Evolutionary conservation across 64 coral and sea anemone genomes (phyloP).

Genomic region (Montipora sp.): DNA sequence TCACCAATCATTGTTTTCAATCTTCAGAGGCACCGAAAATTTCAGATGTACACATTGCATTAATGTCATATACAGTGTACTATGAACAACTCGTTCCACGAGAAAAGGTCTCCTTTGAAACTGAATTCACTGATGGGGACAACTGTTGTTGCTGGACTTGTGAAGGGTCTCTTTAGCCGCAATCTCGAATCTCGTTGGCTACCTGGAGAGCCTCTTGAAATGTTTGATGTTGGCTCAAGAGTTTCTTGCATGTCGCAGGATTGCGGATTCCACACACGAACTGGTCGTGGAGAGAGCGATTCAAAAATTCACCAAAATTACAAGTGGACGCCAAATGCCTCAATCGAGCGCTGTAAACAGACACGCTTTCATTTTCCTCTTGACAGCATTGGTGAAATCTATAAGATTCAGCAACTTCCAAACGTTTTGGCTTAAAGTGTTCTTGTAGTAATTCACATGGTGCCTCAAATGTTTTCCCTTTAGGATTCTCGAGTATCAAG

Average conservation of each 20-base stretch:
- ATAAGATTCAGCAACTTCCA: conserved; percentile 79
- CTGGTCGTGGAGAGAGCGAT: not conserved
- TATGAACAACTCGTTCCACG: no score
- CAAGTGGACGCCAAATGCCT: conserved; percentile 39
- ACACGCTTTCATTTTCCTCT: conserved; percentile 41
- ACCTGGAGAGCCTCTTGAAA: conserved; percentile 54
- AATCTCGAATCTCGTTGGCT: conserved; percentile 65
- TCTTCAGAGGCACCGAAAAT: no score
- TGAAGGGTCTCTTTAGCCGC: conserved; percentile 46
- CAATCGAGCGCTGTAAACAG: not conserved
- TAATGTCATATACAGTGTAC: no score
- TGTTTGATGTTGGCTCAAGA: conserved; percentile 50
- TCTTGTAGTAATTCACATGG: conserved; percentile 38
- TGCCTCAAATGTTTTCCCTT: conserved; percentile 62
- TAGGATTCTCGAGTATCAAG: not conserved
- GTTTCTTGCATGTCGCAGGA: conserved; percentile 59
- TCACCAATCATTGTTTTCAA: no score
- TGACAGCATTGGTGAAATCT: conserved; percentile 56
- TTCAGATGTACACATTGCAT: no score
- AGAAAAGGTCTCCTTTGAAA: no score
- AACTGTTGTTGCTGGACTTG: conserved; percentile 13
- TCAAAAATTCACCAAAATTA: conserved; percentile 69
- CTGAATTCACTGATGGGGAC: conserved; percentile 24
- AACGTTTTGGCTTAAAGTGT: conserved; percentile 72
- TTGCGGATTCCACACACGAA: conserved; percentile 70